Percentiles rank a stretch among this genome's conserved stretches.
These are phyloP conservation scores for Eupithecia centaureata DNA, from an alignment of 2,888 invertebrate species.

Conservation along the genomic window DNA sequence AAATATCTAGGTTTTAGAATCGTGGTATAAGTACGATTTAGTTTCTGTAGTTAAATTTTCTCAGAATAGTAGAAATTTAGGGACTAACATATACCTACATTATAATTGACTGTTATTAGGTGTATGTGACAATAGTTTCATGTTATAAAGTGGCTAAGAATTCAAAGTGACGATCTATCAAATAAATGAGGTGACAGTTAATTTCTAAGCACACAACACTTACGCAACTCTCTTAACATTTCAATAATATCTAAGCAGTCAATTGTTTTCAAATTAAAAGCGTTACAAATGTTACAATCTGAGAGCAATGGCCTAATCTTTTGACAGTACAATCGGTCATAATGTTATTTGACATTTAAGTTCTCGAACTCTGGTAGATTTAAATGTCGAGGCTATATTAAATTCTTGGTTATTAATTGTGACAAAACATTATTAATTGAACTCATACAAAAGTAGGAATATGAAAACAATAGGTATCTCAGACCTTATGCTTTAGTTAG, in stretches of 20 bases:
- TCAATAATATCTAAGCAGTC: background rate
- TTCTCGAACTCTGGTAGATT: conserved; percentile 28
- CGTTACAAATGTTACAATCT: background rate
- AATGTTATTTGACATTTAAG: conserved; percentile 37
- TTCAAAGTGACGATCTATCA: background rate
- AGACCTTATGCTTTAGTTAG: conserved; percentile 51
- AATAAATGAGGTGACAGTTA: background rate
- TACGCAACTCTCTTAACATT: background rate
- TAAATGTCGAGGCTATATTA: conserved; percentile 43
- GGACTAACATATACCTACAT: no score
- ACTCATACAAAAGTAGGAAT: conserved; percentile 41
- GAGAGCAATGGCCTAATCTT: conserved; percentile 14
- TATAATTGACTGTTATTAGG: no score
- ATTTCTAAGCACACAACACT: background rate
- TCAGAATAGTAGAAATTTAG: no score
- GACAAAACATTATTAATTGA: conserved; percentile 32
- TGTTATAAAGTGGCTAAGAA: background rate
- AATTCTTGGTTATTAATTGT: conserved; percentile 39
- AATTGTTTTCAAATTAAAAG: conserved; percentile 6
- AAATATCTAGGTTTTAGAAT: no score
- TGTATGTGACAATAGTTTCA: no score
- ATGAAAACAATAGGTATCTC: conserved; percentile 71
- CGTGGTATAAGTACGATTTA: no score
- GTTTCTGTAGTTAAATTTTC: no score
- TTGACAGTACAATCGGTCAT: conserved; percentile 27